Percentiles rank a stretch among this genome's conserved stretches.
phyloP scores from a whole-genome alignment of 2,888 invertebrate species.

The Leucophora obtusa region DNA sequence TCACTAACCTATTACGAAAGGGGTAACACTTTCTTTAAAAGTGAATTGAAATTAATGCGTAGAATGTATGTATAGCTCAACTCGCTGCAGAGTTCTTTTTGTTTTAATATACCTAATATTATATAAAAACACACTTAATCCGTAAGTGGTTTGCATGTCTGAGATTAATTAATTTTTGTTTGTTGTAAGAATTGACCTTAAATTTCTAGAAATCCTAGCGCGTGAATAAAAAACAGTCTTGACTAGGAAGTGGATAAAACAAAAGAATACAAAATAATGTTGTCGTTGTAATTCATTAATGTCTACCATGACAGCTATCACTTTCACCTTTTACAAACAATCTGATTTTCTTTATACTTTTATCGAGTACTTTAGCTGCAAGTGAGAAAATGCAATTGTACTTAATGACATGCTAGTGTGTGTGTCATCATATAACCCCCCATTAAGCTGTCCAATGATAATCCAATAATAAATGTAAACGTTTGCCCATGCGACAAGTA shows the following conservation, averaged over 20 bases:
- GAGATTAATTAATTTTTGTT: background rate
- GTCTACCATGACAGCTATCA: background rate
- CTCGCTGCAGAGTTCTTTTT: no score
- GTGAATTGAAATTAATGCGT: no score
- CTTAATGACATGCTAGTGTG: slow-evolving; percentile 27
- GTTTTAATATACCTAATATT: no score
- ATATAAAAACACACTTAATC: no score
- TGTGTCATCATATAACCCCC: background rate
- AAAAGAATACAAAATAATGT: background rate
- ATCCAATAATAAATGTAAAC: slow-evolving; percentile 60
- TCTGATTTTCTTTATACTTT: background rate
- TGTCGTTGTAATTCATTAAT: background rate
- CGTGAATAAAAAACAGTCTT: background rate
- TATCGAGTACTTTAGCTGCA: background rate
- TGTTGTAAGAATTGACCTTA: background rate
- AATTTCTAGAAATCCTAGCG: background rate
- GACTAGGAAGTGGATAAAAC: background rate
- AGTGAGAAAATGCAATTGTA: slow-evolving; percentile 15
- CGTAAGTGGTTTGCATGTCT: background rate
- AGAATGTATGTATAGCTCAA: no score
- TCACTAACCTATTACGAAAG: no score
- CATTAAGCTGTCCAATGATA: slow-evolving; percentile 35
- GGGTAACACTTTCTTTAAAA: no score
- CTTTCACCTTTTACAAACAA: background rate
- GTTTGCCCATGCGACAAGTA: slow-evolving; percentile 31